Evolutionary conservation across 2,113 vertebrate genomes (phyloP), one percentile per base, ranked within the genome.

Genomic region (Boleophthalmus pectinirostris): DNA sequence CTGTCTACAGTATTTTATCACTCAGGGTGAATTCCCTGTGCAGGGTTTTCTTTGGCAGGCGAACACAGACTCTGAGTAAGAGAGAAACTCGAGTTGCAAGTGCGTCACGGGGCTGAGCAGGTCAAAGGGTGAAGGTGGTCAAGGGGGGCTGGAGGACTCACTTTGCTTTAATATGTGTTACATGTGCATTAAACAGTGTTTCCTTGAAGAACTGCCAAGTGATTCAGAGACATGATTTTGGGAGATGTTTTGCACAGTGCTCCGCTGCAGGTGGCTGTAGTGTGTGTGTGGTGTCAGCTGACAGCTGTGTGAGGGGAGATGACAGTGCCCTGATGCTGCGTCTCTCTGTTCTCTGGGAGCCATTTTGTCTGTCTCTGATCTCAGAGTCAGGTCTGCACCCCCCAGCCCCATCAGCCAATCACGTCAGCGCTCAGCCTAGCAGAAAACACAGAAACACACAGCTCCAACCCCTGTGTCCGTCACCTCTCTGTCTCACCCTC

Each of bases 291-390:
- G 84, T 85, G 87, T 83, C 83, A 88, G 87, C 90, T 90, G 89
- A 90, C 86, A 91, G 89, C 85, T 91, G 88, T 89, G 84, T 89
- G 87, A 90, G 82, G 66, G 82, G 87, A 86, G 83, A 88, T 87
- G 91, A 92, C 92, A 91, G 88, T 85, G 84, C 85, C 90, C 92
- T 90, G 91, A 92, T 92, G 89, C 83, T 90, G 88, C 85, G 83
- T 87, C 33, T 85, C 90, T 91, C 90, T 90, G 88, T 87, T 90
- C 88, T 91, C 85, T 87, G 89, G 92, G 90, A 93, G 92, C 92
- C 93, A 94, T 94, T 93, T 94, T 94, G 92, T 92, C 92, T 91
- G 88, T 90, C 89, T 91, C 90, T 89, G 91, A 90, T 90, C 89
- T 92, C 86, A 84, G 90, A 93, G 91, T 91, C 91, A 90, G 91